Evolutionary conservation across 2,888 invertebrate species (phyloP), one percentile per base, ranked within the genome.

Genomic region (Nomada ruficornis): DNA sequence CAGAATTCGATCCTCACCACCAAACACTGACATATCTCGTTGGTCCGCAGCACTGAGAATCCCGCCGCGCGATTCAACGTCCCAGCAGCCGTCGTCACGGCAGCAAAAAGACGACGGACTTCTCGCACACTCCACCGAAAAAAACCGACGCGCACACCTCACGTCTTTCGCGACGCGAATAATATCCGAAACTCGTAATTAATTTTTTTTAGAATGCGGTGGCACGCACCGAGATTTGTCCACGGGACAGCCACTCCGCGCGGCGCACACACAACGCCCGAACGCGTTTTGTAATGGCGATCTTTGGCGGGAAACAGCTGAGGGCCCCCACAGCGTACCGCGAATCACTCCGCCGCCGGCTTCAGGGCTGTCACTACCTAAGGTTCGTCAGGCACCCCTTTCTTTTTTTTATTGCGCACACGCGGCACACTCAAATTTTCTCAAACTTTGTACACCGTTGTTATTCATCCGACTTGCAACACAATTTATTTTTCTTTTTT

Each of bases 281-380:
- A 91, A 91, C 92, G 93, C 92, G 95, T 95, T 95, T 95, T 95
- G 95, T 95, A 95, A 95, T 95, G 95, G 95, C 95, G 95, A 94
- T 94, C 95, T 95, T 95, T 95, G 95, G 95, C 96, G 96, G 96
- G 96, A 96, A 96, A 96, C 96, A 96, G 96, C 96, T 96, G 95
- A 95, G 95, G 88, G 94, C 94, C 91, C 91, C 91, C 90, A 89
- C 92, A 90, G 90, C 90, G 90, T 87, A 82, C 84, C 86, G 77
- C 85, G 90, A 80, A 90, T 90, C 88, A 88, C 90, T 89, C 88
- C 89, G 90, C 89, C 89, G 85, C 88, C 88, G 89, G 88, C 88
- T 84, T 87, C 90, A 90, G 90, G 86, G 73, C 82, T 88, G 89
- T 90, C 78, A 54, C 73, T 74, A 74, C 18, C 20, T 60, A 52